Evolutionary conservation across 2,113 vertebrate genomes (phyloP), one percentile per base, ranked within the genome.

Genomic region (Hemichromis elongatus): DNA sequence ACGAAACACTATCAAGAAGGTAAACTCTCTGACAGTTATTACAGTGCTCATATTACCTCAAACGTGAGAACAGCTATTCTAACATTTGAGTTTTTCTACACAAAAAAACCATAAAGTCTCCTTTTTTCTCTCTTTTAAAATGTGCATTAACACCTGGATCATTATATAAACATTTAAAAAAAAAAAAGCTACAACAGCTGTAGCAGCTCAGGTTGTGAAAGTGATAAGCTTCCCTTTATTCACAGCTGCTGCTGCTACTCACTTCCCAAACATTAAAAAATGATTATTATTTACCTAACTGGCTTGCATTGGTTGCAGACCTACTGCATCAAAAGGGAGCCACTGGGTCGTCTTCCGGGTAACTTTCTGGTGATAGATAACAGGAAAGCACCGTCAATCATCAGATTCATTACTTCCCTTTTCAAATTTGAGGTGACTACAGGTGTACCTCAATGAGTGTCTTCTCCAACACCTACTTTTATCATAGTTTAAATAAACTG

Each of bases 381-480:
- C 21, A 73, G 1, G 6, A 28, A 70, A 70, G 24, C 13, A 45
- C 3, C 7, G 8, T 4, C 45, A 45, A 47, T 45, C 14, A 45
- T 70, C 21, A 19, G 24, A 28, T 28, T 73, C 42, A 18, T 28
- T 18, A 19, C 6, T 28, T 73, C 42, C 6, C 40, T 73, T 70
- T 68, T 68, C 37, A 68, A 68, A 9, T 9, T 68, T 26, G 66
- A 26, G 0, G 13, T 70, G 21, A 70, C 37, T 24, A 42, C 35
- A 42, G 37, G 37, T 6, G 16, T 1, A 45, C 37, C 21, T 18
- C 21, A 26, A 0, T 0, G 0, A 42, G 14, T 11, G 57, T 35
- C 21, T 45, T 70, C 37, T 18, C 21, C 3, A 70, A 18, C 3
- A 19, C 40, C 40, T 47, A 28, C 66, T 73, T 11, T 1, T 19